phyloP scores from a whole-genome alignment of 2,113 vertebrate genomes.

The Deroptyus accipitrinus region DNA sequence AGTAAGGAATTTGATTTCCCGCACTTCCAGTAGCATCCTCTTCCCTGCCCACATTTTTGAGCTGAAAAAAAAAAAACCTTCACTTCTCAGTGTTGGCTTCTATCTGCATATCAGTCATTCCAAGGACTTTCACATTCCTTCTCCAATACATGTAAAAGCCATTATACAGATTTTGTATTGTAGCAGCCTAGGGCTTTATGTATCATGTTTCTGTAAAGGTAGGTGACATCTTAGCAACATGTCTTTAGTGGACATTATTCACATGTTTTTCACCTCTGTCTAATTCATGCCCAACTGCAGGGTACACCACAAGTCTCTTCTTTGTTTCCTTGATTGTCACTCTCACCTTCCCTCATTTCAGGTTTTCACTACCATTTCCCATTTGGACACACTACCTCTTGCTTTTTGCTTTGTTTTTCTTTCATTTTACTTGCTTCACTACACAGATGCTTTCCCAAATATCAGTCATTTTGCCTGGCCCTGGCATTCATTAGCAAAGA shows the following conservation, averaged over 20 bases:
- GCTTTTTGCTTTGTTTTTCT: not conserved
- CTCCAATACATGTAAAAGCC: not conserved
- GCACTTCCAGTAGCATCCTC: not conserved
- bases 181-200: not conserved
- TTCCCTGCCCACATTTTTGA: not conserved
- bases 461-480: not conserved
- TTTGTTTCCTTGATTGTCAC: not conserved
- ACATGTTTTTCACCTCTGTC: not conserved
- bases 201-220: not conserved
- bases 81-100: not conserved
- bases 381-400: not conserved
- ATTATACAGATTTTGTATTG: not conserved
- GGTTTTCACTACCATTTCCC: no score
- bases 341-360: no score
- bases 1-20: fast-evolving
- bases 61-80: not conserved
- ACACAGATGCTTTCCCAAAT: not conserved
- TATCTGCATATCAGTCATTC: not conserved
- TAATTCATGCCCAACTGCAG: not conserved
- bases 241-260: not conserved
- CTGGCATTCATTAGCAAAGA: not conserved
- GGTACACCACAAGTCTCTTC: not conserved
- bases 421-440: not conserved
- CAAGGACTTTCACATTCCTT: not conserved
- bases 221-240: not conserved